These are phyloP conservation scores for Thereva nobilitata DNA, from an alignment of 2,888 invertebrate species.

Conservation along the genomic window DNA sequence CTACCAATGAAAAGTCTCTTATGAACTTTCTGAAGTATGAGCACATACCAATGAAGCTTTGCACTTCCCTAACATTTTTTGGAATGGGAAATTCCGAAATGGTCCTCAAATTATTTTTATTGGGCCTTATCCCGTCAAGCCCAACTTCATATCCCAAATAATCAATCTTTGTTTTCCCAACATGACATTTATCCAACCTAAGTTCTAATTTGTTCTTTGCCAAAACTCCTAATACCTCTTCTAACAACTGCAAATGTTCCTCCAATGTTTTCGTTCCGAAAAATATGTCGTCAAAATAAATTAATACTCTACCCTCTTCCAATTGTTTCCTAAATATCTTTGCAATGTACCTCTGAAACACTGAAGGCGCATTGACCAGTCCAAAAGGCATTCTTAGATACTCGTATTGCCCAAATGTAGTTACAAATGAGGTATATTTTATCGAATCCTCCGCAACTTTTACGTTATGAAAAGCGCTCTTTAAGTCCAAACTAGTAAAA, in stretches of 20 bases:
- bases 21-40: slow-evolving; percentile 17
- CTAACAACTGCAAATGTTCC: slow-evolving; percentile 36
- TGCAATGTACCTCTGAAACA: slow-evolving; percentile 41
- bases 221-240: background rate
- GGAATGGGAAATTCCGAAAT: slow-evolving; percentile 10
- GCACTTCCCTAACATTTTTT: background rate
- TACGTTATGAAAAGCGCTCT: slow-evolving; percentile 42
- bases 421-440: slow-evolving; percentile 43
- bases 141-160: slow-evolving; percentile 11
- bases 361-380: slow-evolving; percentile 25
- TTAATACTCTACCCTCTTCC: slow-evolving; percentile 33
- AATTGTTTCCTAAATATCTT: slow-evolving; percentile 37
- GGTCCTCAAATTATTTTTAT: background rate
- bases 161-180: background rate
- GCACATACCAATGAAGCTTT: slow-evolving; percentile 1
- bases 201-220: background rate
- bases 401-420: slow-evolving; percentile 41
- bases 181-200: slow-evolving; percentile 7
- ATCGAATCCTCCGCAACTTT: slow-evolving; percentile 39
- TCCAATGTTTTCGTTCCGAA: slow-evolving; percentile 38
- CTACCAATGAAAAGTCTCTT: background rate
- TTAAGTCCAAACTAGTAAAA: slow-evolving; percentile 41
- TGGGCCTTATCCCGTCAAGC: background rate
- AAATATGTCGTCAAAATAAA: slow-evolving; percentile 44
- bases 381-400: slow-evolving; percentile 41